A percentile compares a stretch with the other conserved stretches of the same genome.
phyloP scores from a whole-genome alignment of 1,140 invertebrate species.

The Drosophila ogumai region DNA sequence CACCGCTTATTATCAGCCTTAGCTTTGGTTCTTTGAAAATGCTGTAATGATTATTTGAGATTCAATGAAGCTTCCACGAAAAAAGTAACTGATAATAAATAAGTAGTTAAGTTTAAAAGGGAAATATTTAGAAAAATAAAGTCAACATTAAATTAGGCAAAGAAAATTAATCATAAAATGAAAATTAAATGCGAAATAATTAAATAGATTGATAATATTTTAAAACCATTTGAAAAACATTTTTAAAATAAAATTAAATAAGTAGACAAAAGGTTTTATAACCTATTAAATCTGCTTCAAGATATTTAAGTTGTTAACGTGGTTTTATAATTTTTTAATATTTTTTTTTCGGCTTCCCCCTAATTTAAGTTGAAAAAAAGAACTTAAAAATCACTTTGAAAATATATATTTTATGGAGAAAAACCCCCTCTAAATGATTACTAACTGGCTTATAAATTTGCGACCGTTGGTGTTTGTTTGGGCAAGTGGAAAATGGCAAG shows the following conservation, averaged over 20 bases:
- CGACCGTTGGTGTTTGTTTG: slow-evolving; percentile 14
- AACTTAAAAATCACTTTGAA: neutral
- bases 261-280: neutral
- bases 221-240: neutral
- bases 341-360: neutral
- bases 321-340: no score
- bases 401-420: neutral
- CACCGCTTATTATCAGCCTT: neutral
- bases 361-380: neutral
- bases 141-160: no score
- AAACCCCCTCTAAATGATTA: neutral
- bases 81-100: neutral
- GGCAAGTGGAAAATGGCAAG: slow-evolving; percentile 15
- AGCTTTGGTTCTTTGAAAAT: neutral
- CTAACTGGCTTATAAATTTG: neutral
- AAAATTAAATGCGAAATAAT: no score
- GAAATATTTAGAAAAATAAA: neutral
- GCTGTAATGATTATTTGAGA: neutral
- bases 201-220: no score
- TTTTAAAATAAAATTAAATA: neutral
- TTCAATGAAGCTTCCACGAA: neutral
- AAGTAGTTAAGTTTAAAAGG: neutral
- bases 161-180: no score
- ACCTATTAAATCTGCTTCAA: neutral
- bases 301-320: neutral